These are phyloP conservation scores for Potorous gilbertii DNA, from an alignment of 2,797 vertebrate species.

Conservation along the genomic window DNA sequence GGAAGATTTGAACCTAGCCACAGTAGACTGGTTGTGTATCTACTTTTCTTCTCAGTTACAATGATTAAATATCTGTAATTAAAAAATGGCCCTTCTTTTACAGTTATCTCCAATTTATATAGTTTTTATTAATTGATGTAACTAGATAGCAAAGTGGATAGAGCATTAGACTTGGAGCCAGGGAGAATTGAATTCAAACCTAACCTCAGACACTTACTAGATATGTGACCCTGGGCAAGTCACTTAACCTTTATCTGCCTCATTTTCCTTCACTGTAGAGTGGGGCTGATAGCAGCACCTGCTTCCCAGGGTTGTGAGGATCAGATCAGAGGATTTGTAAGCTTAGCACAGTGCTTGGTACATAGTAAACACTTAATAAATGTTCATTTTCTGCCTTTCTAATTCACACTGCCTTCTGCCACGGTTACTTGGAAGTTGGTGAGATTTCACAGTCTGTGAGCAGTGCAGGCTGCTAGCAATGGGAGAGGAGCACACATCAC, in stretches of 20 bases:
- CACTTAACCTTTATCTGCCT: background rate
- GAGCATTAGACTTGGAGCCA: background rate
- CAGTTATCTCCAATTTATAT: background rate
- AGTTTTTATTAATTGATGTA: rapidly evolving
- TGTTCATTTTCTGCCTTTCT: background rate
- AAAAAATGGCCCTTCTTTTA: background rate
- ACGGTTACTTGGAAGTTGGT: background rate
- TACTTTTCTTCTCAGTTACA: background rate
- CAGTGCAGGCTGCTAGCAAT: background rate
- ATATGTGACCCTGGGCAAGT: background rate
- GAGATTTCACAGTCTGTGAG: background rate
- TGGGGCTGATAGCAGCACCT: background rate
- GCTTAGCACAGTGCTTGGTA: background rate
- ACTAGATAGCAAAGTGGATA: background rate
- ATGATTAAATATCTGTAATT: background rate
- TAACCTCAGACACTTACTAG: background rate
- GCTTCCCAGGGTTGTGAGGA: background rate
- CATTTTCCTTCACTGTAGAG: background rate
- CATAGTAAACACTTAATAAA: background rate
- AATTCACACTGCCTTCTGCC: background rate
- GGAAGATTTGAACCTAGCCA: background rate
- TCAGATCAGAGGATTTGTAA: background rate
- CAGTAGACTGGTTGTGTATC: background rate
- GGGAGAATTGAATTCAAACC: background rate
- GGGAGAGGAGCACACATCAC: background rate